These are phyloP conservation scores for Rhabdornis inornatus DNA, from an alignment of 2,113 vertebrate genomes.

Conservation along the genomic window DNA sequence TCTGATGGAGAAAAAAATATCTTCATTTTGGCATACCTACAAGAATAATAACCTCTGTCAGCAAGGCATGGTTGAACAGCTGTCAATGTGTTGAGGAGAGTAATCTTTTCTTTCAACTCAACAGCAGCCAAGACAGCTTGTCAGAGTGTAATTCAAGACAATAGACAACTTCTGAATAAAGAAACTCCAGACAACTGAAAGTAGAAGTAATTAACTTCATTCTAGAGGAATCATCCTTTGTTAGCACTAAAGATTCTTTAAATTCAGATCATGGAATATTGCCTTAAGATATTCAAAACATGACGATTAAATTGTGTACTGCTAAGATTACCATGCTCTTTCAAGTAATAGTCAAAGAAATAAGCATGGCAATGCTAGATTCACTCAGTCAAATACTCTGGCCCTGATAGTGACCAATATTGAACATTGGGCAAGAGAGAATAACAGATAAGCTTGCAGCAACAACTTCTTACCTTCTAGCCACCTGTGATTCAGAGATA, in stretches of 20 bases:
- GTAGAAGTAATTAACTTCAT: background rate
- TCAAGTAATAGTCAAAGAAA: background rate
- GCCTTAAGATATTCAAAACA: background rate
- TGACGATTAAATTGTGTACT: background rate
- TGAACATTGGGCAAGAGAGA: background rate
- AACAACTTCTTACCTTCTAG: background rate
- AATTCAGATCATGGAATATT: background rate
- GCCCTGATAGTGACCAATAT: background rate
- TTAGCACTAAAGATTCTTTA: background rate
- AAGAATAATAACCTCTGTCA: background rate
- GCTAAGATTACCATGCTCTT: background rate
- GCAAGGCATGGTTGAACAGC: background rate
- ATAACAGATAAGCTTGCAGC: background rate
- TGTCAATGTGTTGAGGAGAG: background rate
- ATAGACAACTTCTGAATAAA: background rate
- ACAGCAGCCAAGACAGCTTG: background rate
- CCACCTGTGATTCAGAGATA: background rate
- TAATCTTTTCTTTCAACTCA: background rate
- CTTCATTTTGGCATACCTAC: background rate
- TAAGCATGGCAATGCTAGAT: background rate
- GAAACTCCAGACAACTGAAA: background rate
- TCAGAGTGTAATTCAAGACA: background rate
- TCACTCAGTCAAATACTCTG: background rate
- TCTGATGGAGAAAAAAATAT: background rate
- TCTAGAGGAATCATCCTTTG: background rate